A percentile compares a stretch with the other conserved stretches of the same genome.
phyloP scores from a whole-genome alignment of 2,888 invertebrate species.

The Copidosoma aretas region DNA sequence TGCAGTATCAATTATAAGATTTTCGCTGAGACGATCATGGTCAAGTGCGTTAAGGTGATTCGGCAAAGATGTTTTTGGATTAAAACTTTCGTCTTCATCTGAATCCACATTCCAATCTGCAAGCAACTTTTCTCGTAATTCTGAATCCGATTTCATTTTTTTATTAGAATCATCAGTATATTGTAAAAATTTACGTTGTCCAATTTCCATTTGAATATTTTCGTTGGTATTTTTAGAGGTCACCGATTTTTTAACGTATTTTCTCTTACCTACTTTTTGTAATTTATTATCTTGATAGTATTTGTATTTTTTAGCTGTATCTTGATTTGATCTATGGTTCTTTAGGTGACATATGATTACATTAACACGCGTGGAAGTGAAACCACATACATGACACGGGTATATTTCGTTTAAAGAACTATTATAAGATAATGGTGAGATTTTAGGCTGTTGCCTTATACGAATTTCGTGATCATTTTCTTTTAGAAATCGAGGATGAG shows the following conservation, averaged over 20 bases:
- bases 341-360: constrained; percentile 78
- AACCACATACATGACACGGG: constrained; percentile 71
- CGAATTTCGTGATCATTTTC: constrained; percentile 42
- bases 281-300: constrained; percentile 45
- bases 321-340: constrained; percentile 64
- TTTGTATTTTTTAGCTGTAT: constrained; percentile 1
- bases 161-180: constrained; percentile 54
- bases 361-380: constrained; percentile 73
- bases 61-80: constrained; percentile 43
- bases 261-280: constrained; percentile 50
- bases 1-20: too few relatives aligned
- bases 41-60: not conserved
- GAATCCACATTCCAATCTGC: constrained; percentile 81
- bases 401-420: constrained; percentile 57
- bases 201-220: constrained; percentile 52
- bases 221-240: constrained; percentile 57
- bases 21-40: not conserved
- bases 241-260: constrained; percentile 61
- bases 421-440: constrained; percentile 6
- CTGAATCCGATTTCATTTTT: constrained; percentile 68
- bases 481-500: constrained; percentile 34
- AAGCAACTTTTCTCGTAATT: constrained; percentile 73
- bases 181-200: constrained; percentile 55
- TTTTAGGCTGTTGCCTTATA: constrained; percentile 58
- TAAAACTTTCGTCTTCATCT: constrained; percentile 58